Conservation (phyloP, 2,888 invertebrate genomes). For the Byasa hedistus region DNA sequence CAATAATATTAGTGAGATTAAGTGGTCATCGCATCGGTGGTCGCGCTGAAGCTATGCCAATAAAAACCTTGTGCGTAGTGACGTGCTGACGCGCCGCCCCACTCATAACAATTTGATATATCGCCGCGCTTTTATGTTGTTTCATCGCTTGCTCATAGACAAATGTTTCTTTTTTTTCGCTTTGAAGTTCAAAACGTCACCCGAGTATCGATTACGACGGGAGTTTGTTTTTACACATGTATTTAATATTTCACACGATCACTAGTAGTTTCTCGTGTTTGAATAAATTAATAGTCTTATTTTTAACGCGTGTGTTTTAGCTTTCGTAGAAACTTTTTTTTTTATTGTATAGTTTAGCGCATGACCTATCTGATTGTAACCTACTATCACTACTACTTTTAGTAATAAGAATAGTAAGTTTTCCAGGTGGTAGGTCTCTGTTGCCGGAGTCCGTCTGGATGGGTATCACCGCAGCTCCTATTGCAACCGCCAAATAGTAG, state of each 20-base stretch:
- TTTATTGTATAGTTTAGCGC: no score
- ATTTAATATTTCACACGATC: neutral
- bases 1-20: conserved; percentile 34
- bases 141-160: neutral
- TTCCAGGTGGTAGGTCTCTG: no score
- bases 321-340: no score
- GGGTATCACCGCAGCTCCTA: no score
- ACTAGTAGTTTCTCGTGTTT: neutral
- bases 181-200: no score
- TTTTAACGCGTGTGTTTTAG: no score
- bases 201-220: neutral
- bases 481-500: no score
- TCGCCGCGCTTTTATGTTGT: neutral
- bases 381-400: no score
- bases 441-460: no score
- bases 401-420: no score
- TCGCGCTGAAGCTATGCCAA: conserved; percentile 39
- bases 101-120: conserved; percentile 27
- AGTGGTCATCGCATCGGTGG: conserved; percentile 34
- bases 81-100: conserved; percentile 8
- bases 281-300: neutral
- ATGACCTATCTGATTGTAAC: no score
- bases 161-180: no score
- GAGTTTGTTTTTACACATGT: neutral
- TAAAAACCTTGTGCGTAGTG: conserved; percentile 14